Evolutionary conservation across 2,113 vertebrate genomes (phyloP), one percentile per base, ranked within the genome.

Genomic region (Crocuta crocuta): DNA sequence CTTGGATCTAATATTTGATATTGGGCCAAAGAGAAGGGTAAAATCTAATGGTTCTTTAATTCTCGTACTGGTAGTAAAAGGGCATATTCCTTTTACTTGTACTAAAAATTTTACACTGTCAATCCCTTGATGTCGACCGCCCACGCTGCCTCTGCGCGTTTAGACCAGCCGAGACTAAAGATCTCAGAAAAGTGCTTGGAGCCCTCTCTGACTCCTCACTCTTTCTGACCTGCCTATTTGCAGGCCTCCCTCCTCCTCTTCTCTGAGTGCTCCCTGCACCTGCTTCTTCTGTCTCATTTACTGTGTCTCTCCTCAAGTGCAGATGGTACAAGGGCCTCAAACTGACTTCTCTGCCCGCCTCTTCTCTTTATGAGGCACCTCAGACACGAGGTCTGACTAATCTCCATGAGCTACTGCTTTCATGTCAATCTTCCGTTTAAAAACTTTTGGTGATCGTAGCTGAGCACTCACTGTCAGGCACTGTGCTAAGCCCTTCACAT

Each of bases 251-350:
- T 0, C 68, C 68, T 61, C 84, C 21, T 31, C 10, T 48, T 78
- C 50, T 74, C 43, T 2, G 0, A 3, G 43, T 90, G 50, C 31
- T 50, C 43, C 50, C 65, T 12, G 2, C n/a, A 17, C 16, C 17
- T 11, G 3, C 33, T 3, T 10, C 65, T 68, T 4, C 28, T 55
- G 33, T 33, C 48, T 35, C 5, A 1, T n/a, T 35, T 61, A 9
- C 63, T 4, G 4, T 7, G 48, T 45, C 19, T 43, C 13, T 70
- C 10, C 24, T 24, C 12, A 21, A 58, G 63, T 1, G 2, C 12
- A 79, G 50, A n/a, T 0, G 0, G 48, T 2, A n/a, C 21, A 11
- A n/a, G 0, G 1, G 39, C 86, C 74, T 94, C n/a, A 1, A 1
- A 10, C 1, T 3, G 10, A 74, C 16, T 43, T 10, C 33, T 7